Evolutionary conservation across 2,797 vertebrate species (phyloP), one percentile per base, ranked within the genome.

Genomic region (Darevskia mixta): DNA sequence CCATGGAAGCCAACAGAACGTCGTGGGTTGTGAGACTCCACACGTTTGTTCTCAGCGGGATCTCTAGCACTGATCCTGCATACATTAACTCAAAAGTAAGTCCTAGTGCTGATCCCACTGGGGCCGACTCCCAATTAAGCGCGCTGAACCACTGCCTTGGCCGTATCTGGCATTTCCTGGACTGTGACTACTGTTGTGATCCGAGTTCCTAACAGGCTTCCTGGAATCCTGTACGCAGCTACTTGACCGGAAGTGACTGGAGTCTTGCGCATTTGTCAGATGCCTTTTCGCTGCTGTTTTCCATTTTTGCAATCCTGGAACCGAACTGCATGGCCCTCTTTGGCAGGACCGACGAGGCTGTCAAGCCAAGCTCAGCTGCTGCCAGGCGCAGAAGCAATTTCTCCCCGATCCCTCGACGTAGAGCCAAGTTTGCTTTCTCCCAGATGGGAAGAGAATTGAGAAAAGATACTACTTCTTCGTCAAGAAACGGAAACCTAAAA

Each of bases 271-370:
- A 99, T 35, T 96, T 98, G 92, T 99, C 98, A 2, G 98, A 98
- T 4, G 98, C 98, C 88, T 98, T 99, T 92, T 99, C 99, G 0
- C 45, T 95, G 43, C 79, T 91, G 93, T 97, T 97, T 95, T 99
- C 99, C 91, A 99, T 96, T 94, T 99, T 99, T 86, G 98, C 98
- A 80, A 99, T 99, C 87, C 98, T 97, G 79, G 98, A 99, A 83
- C 98, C 99, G 64, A 99, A 99, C 92, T 99, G 99, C 94, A 99
- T 98, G 83, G 99, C 99, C 92, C 98, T 97, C 94, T 99, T 99
- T 1, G 98, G 99, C 92, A 99, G 93, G 25, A 98, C 61, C 3
- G 98, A 95, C 0, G 98, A 98, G 35, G 93, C 92, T 20, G 95
- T 91, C 9, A 99, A 97, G 85, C 98, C 98, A 15, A 99, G 91